Base-by-base conservation (phyloP, 2,888 invertebrate species). In the Anoncus sp. region DNA sequence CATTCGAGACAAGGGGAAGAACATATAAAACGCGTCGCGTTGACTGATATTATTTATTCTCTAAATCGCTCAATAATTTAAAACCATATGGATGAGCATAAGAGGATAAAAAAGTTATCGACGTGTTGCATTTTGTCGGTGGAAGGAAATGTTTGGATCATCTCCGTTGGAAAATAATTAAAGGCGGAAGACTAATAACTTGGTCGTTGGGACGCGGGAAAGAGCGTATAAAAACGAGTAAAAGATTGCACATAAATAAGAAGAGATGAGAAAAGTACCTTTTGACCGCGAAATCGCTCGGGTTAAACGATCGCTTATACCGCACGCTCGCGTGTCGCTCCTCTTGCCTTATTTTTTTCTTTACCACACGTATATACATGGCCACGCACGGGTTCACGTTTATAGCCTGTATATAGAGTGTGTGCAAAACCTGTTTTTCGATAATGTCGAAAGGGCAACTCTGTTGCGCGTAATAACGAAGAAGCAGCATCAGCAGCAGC, bases 381-480 rank as follows among this genome's bases (percentile, higher is more conserved):
- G 65, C 70, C 57, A n/a, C n/a, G n/a, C 69, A 53, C 53, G 45
- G 62, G 65, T 69, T 60, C 73, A 27, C 77, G 67, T 73, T 72
- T 72, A 60, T 62, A 53, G 43, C 40, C 20, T 20, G 43, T 66
- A 49, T 57, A 40, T 66, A 16, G 75, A 70, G 73, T 59, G 73
- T 75, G 77, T 75, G 77, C 77, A 79, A 84, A 85, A 85, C 85
- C 85, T 85, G 85, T 85, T 85, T 82, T 85, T 84, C 81, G 82
- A 84, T 84, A 84, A 83, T 85, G 83, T 83, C 82, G 81, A 76
- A 83, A 84, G 83, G 83, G 80, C 73, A 77, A 77, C 70, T 55
- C 66, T 65, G 78, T 78, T 73, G 72, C 78, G 43, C 70, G 57
- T 62, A 70, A 73, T 69, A 77, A 75, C 65, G 71, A 63, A 35